Base-by-base conservation (phyloP, 2,888 invertebrate species). In the Gasteruption jaculator region DNA sequence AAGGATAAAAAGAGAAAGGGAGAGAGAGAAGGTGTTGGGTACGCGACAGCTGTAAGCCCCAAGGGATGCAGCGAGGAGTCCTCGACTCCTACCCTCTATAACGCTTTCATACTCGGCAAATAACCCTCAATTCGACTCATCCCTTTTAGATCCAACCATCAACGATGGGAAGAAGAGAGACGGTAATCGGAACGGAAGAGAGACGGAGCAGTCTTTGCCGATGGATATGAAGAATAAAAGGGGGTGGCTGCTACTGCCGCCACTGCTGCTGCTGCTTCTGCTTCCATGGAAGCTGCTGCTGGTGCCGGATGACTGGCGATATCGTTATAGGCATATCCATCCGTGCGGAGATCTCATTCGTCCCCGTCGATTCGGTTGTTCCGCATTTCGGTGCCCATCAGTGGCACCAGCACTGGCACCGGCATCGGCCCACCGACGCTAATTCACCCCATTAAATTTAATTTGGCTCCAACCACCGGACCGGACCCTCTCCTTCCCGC, bases 41-140 rank as follows among this genome's bases (percentile, higher is more conserved):
- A 58, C 57, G 64, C 66, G 68, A 68, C 68, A 68, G 68, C 67
- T 68, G 68, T 63, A 63, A 64, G 56, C 63, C 68, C 58, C 61
- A 41, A 46, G 65, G 62, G 65, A 53, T 48, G 59, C 58, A n/a
- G n/a, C n/a, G n/a, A 52, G 58, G 57, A 59, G 56, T 61, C 58
- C 64, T 64, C 64, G 63, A 66, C 63, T 61, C 58, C 55, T 53
- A 53, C 60, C 60, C 53, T 53, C 8, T 10, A 19, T 8, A 14
- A 5, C 27, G 15, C 27, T 12, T 18, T 11, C 51, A 45, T 50
- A 46, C 39, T 48, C 46, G 12, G 41, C 48, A 46, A n/a, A n/a
- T n/a, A n/a, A 48, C 53, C 52, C 54, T 54, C 52, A 46, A 49
- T 44, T 52, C 52, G 43, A 50, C 51, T 40, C 46, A 46, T 46